phyloP scores from a whole-genome alignment of 2,888 invertebrate genomes.

The Agrotis puta region DNA sequence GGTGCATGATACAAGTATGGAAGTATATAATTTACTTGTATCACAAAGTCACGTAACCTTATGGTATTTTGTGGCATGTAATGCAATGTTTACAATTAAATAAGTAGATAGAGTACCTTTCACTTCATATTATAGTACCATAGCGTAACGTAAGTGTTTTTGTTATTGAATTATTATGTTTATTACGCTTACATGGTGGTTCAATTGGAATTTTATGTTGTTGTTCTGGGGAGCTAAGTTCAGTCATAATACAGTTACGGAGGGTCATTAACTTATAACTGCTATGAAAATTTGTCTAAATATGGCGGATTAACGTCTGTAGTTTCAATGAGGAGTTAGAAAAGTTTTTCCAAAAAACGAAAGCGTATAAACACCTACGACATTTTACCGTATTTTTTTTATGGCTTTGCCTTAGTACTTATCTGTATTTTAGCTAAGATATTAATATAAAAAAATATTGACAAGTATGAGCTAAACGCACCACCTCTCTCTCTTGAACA shows the following conservation, averaged over 20 bases:
- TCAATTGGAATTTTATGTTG: constrained; percentile 18
- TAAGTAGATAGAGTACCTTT: constrained; percentile 62
- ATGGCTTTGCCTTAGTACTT: constrained; percentile 2
- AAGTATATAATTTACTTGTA: constrained; percentile 53
- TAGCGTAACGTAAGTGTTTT: constrained; percentile 50
- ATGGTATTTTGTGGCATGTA: constrained; percentile 56
- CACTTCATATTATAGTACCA: constrained; percentile 54
- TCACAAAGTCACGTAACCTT: constrained; percentile 50
- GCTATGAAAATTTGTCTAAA: background rate
- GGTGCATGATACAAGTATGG: constrained; percentile 30
- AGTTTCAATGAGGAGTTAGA: background rate
- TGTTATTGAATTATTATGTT: constrained; percentile 53
- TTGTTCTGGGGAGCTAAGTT: constrained; percentile 19
- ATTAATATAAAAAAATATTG: constrained; percentile 7
- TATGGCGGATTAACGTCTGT: background rate
- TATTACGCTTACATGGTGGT: constrained; percentile 30
- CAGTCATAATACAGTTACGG: background rate
- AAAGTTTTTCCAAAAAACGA: background rate
- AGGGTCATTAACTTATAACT: constrained; percentile 1
- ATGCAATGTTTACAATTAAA: constrained; percentile 55
- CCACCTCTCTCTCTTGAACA: constrained; percentile 23
- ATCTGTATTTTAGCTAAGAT: background rate
- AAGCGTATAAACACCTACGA: background rate
- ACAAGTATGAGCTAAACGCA: constrained; percentile 5
- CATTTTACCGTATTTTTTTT: background rate